Evolutionary conservation across 2,113 vertebrate species (phyloP).

Genomic region (Chaetorhynchus papuensis): DNA sequence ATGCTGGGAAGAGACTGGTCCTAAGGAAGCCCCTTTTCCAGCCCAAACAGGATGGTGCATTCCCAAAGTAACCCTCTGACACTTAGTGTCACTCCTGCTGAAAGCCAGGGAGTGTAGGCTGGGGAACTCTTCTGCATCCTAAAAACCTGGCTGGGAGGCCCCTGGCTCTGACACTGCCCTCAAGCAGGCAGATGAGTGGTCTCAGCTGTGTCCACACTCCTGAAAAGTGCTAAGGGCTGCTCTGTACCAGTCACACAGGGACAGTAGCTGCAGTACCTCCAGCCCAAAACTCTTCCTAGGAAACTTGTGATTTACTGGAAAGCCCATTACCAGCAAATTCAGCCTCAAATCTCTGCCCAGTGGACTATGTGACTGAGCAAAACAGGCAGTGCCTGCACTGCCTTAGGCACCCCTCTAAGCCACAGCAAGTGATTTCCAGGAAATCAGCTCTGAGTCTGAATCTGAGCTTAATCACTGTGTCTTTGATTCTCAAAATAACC

Average conservation of each 20-base stretch:
- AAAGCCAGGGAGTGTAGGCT: accelerated
- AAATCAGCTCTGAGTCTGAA: neutral
- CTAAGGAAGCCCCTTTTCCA: neutral
- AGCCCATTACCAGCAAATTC: accelerated
- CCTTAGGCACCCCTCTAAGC: accelerated
- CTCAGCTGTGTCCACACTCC: neutral
- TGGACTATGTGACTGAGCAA: accelerated
- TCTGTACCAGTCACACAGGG: neutral
- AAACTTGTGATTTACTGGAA: neutral
- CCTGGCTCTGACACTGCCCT: accelerated
- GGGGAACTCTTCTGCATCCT: neutral
- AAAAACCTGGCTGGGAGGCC: accelerated
- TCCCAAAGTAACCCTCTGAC: neutral
- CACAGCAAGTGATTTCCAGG: neutral
- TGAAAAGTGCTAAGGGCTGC: neutral
- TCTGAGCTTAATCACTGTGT: neutral
- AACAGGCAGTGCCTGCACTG: accelerated
- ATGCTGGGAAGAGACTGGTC: neutral
- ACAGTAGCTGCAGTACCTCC: neutral
- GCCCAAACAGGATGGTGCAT: neutral
- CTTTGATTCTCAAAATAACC: neutral
- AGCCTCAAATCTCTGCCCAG: neutral
- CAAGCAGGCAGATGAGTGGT: neutral
- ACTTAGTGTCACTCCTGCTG: neutral
- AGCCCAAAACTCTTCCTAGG: neutral